A percentile compares a stretch with the other conserved stretches of the same genome.
phyloP scores from a whole-genome alignment of 2,797 vertebrate species.

The Anolis apletophallus region DNA sequence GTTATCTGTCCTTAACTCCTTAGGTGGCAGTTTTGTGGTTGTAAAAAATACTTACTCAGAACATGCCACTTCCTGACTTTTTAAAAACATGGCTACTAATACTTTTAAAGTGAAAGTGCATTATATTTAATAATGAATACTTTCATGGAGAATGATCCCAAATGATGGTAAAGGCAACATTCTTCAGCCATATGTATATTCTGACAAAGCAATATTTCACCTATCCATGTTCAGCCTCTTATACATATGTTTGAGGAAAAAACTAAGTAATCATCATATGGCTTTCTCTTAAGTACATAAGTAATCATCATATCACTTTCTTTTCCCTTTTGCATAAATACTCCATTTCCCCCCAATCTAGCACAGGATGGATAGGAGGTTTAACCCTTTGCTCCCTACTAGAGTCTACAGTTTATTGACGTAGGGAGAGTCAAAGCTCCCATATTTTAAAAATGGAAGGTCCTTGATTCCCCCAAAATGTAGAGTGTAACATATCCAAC shows the following conservation, averaged over 20 bases:
- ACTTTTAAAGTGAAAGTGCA: not conserved
- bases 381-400: not conserved
- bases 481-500: not conserved
- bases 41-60: too few relatives aligned
- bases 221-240: not conserved
- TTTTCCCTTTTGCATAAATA: too few relatives aligned
- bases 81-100: not conserved
- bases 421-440: not conserved
- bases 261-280: too few relatives aligned
- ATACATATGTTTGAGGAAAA: not conserved
- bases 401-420: not conserved
- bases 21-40: too few relatives aligned
- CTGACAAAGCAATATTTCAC: not conserved
- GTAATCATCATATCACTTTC: too few relatives aligned
- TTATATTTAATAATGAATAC: not conserved
- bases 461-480: not conserved
- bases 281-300: too few relatives aligned
- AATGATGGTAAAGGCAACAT: not conserved
- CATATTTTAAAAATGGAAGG: too few relatives aligned
- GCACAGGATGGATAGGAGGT: not conserved
- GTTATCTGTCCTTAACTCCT: conserved; percentile 1
- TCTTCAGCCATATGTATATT: not conserved
- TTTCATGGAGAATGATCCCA: not conserved
- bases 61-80: not conserved
- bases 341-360: too few relatives aligned